Percentiles rank a stretch among this genome's conserved stretches.
phyloP scores from a whole-genome alignment of 2,888 invertebrate genomes.

The Lasius fuliginosus region DNA sequence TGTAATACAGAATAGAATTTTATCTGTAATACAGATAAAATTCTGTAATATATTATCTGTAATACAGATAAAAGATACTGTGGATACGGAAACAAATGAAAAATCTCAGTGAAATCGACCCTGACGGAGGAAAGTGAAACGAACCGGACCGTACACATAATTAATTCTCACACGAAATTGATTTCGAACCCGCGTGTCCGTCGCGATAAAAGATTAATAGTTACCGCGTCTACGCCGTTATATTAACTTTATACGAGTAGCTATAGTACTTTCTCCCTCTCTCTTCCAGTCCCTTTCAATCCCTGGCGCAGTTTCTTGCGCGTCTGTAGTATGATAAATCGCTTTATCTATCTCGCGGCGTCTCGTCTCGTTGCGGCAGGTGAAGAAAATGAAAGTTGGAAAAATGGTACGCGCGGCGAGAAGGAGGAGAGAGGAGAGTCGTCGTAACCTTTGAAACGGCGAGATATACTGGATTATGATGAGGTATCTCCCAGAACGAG shows the following conservation, averaged over 20 bases:
- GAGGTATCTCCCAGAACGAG: constrained; percentile 45
- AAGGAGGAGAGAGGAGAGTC: background rate
- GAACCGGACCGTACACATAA: constrained; percentile 44
- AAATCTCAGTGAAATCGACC: constrained; percentile 34
- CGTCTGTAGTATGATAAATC: constrained; percentile 61
- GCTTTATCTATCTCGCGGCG: constrained; percentile 56
- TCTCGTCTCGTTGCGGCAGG: constrained; percentile 10
- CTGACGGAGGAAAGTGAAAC: constrained; percentile 40
- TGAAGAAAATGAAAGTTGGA: constrained; percentile 51
- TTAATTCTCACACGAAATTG: constrained; percentile 53
- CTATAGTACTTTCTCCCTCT: constrained; percentile 34
- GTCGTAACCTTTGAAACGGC: constrained; percentile 61
- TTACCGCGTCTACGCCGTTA: constrained; percentile 37
- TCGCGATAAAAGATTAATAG: constrained; percentile 56
- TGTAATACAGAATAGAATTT: background rate
- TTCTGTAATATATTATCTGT: too few relatives aligned
- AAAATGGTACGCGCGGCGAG: constrained; percentile 32
- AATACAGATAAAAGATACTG: background rate
- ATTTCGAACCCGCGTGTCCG: constrained; percentile 38
- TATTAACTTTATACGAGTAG: constrained; percentile 47
- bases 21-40: too few relatives aligned
- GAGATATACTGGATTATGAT: constrained; percentile 65
- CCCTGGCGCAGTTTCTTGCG: constrained; percentile 59
- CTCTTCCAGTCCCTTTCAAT: constrained; percentile 35
- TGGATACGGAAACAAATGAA: constrained; percentile 16